Conservation (phyloP, 1,140 invertebrate species). For the Pollicipes pollicipes region DNA sequence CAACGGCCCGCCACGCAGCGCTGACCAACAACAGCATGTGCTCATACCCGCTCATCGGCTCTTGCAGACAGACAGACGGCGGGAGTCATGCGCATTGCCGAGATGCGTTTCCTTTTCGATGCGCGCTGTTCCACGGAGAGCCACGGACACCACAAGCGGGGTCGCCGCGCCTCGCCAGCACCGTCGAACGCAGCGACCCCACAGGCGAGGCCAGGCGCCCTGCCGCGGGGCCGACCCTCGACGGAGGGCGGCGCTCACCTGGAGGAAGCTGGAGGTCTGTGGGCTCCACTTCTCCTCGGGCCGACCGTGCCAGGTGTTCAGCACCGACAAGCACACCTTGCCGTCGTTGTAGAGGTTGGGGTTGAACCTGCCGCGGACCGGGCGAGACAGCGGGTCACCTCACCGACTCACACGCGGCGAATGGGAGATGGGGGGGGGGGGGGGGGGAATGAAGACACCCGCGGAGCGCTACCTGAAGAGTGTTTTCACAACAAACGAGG, state of each 20-base stretch:
- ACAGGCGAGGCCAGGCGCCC: too few species aligned
- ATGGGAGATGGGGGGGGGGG: background rate
- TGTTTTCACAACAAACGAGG: too few species aligned
- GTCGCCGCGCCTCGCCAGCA: too few species aligned
- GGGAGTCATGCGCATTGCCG: conserved; percentile 5
- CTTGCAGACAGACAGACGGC: conserved; percentile 13
- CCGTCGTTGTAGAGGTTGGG: conserved; percentile 95
- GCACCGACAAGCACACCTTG: conserved; percentile 85
- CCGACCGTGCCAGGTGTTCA: conserved; percentile 93
- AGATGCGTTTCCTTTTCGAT: background rate
- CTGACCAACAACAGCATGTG: too few species aligned
- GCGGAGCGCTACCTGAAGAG: too few species aligned
- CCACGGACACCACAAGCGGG: background rate
- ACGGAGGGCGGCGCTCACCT: conserved; percentile 35
- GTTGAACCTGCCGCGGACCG: conserved; percentile 58
- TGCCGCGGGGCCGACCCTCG: background rate
- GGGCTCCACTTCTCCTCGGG: conserved; percentile 99
- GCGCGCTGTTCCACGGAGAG: background rate
- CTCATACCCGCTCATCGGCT: too few species aligned
- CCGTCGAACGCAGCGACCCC: too few species aligned
- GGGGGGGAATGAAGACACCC: background rate
- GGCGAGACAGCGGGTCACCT: background rate
- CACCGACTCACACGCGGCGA: background rate
- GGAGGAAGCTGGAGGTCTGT: conserved; percentile 85
- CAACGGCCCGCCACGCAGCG: too few species aligned